Percentiles rank a stretch among this genome's conserved stretches.
Evolutionary conservation across 2,113 vertebrate genomes (phyloP).

Genomic region (Apus apus): DNA sequence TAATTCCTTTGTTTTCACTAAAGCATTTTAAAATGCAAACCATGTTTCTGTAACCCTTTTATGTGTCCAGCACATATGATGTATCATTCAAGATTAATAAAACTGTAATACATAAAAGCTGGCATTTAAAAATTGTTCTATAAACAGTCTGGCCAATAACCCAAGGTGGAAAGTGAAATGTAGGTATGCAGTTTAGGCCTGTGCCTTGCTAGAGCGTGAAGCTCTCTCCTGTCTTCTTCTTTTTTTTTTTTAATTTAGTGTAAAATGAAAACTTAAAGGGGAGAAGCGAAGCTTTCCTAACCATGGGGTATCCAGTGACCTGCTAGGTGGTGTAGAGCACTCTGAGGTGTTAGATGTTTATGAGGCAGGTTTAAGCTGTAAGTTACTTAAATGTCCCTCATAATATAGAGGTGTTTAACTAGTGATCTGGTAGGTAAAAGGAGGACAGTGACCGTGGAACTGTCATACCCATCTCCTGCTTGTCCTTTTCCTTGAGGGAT

Average conservation of each 20-base stretch:
- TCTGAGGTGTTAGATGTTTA: neutral
- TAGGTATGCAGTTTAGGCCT: neutral
- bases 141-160: slow-evolving; percentile 15
- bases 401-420: neutral
- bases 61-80: neutral
- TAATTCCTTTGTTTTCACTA: slow-evolving; percentile 56
- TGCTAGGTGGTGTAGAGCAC: neutral
- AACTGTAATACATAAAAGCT: slow-evolving; percentile 35
- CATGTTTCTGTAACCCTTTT: slow-evolving; percentile 34
- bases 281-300: neutral
- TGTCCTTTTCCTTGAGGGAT: neutral
- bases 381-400: neutral
- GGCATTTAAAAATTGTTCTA: slow-evolving; percentile 24
- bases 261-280: neutral
- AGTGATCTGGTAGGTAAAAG: neutral
- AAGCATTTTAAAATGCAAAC: slow-evolving; percentile 52
- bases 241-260: neutral
- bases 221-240: neutral
- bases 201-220: neutral
- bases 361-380: neutral
- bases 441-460: neutral
- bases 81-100: slow-evolving; percentile 41
- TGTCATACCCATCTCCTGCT: neutral
- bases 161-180: neutral
- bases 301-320: accelerated